Base-by-base conservation (phyloP, 2,888 invertebrate genomes). In the Drosophila nr. perissopoda region DNA sequence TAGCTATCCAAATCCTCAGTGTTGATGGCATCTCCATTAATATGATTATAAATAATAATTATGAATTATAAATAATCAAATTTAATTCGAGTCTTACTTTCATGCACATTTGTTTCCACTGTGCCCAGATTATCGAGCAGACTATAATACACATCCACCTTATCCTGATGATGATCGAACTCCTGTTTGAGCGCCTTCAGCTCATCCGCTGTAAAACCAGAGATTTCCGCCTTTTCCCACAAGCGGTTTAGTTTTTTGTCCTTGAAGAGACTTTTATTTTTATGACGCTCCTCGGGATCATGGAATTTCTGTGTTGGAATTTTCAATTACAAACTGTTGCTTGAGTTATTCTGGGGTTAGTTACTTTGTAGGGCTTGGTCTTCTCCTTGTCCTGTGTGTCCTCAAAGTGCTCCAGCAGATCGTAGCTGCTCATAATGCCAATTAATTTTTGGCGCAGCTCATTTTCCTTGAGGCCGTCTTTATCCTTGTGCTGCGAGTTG, bases 131-230 rank as follows among this genome's bases (percentile, higher is more conserved):
- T 96, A 79, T 95, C 95, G 60, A 98, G 94, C 68, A 98, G 92
- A 51, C 96, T 95, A 92, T 97, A 96, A 91, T 98, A 98, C 90
- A 98, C 96, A 92, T 98, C 97, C 58, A 98, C 95, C 93, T 98
- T 98, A 81, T 98, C 97, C 92, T 98, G 98, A 91, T 99, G 98
- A 92, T 98, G 98, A 27, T 94, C 93, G 90, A 99, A 98, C 93
- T 99, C 99, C 92, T 98, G 97, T 90, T 96, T 96, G 21, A 99
- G 92, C 0, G 97, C 95, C 70, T 95, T 94, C 52, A 99, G 92
- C 93, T 99, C 98, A 78, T 97, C 96, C 71, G 95, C 95, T 29
- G 96, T 96, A 91, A 98, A 98, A n/a, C 98, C 98, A 33, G 97
- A 95, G 31, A 95, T 93, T 93, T 97, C 97, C 0, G 98, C 98